Base-by-base conservation (phyloP, 2,797 vertebrate genomes). In the Natrix natrix region DNA sequence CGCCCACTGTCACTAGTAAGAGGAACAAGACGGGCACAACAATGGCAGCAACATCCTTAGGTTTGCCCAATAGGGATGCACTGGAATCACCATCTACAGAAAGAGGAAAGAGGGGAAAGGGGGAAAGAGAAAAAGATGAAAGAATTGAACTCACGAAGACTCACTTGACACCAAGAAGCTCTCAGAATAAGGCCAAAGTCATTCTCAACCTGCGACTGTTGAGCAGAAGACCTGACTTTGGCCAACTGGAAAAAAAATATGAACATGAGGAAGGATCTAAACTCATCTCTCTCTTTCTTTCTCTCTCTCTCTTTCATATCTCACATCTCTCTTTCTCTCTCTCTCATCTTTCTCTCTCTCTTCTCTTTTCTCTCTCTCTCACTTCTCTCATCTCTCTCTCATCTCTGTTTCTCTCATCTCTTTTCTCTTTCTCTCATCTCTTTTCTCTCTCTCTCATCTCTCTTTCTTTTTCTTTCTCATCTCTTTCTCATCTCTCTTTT, bases 1-100 rank as follows among this genome's bases (percentile, higher is more conserved):
- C 97, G 0, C 98, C 99, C n/a, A 99, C 97, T 0, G 97, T 98
- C 90, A 99, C 97, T 92, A 99, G 97, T 66, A 99, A 97, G 97
- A 99, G 96, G 97, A 99, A 99, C 88, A 99, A 97, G 93, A 99
- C 98, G 0, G 99, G 99, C 0, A 99, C 99, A 95, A 99, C 99
- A 8, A 99, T 97, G 0, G 98, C 98, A 0, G 99, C 99, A 6
- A 98, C 98, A 0, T 99, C 99, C 0, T 98, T 98, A 0, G 98
- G 96, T 2, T 94, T 95, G 7, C 95, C 89, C 0, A 91, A 55
- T 88, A 93, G 96, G 0, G 95, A 78, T 0, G 96, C 94, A 0
- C 98, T 96, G 0, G 97, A 92, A 0, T 97, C 98, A 55, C 86
- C 94, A 5, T 97, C 99, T 99, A 90, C 7, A 8, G 24, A 93